phyloP scores from a whole-genome alignment of 2,797 vertebrate genomes.

The Aplochiton taeniatus region DNA sequence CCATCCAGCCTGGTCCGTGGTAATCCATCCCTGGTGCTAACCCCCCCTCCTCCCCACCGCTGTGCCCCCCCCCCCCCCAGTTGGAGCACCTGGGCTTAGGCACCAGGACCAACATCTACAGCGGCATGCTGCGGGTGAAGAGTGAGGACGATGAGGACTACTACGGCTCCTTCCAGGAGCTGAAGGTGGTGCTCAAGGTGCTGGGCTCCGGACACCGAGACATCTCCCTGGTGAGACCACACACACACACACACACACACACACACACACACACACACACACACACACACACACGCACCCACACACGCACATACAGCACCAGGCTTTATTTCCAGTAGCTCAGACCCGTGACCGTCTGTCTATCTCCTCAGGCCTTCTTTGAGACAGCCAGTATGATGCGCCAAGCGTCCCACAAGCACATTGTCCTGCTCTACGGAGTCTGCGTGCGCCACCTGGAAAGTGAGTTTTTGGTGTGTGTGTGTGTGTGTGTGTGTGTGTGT shows the following conservation, averaged over 20 bases:
- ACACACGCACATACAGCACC: background rate
- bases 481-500: background rate
- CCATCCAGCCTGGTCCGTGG: background rate
- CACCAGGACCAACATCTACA: slow-evolving; percentile 92
- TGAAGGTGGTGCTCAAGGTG: slow-evolving; percentile 95
- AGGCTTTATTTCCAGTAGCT: background rate
- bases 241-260: background rate
- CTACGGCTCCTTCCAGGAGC: slow-evolving; percentile 79
- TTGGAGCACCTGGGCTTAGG: slow-evolving; percentile 91
- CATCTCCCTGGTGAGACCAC: slow-evolving; percentile 88
- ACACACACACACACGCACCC: background rate
- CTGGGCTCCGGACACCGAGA: slow-evolving; percentile 93
- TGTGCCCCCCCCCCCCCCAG: slow-evolving; percentile 54
- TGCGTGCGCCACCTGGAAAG: slow-evolving; percentile 93
- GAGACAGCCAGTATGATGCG: slow-evolving; percentile 98
- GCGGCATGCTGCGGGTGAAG: slow-evolving; percentile 85
- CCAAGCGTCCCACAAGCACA: slow-evolving; percentile 96
- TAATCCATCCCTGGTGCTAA: no score
- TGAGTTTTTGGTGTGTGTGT: slow-evolving; percentile 73
- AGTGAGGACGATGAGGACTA: slow-evolving; percentile 83
- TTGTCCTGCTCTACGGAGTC: slow-evolving; percentile 91
- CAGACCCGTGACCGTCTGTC: slow-evolving; percentile 2
- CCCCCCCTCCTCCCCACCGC: background rate
- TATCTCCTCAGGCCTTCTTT: slow-evolving; percentile 85
- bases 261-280: background rate